Evolutionary conservation across 2,888 invertebrate species (phyloP).

Genomic region (Sinelater perroti): DNA sequence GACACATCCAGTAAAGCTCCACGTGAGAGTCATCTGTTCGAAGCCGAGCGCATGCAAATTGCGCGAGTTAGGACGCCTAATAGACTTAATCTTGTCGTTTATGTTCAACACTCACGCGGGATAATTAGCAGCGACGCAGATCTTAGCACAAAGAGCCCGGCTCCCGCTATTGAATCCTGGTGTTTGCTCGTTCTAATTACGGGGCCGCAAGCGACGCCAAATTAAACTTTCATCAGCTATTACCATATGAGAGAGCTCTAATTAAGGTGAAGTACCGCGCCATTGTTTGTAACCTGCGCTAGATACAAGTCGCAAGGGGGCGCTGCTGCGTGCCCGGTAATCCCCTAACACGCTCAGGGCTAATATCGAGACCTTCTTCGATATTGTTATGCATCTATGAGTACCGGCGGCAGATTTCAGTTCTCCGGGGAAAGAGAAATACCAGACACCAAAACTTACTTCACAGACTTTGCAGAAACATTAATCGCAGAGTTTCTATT

Average conservation of each 20-base stretch:
- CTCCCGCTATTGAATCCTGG: slow-evolving; percentile 58
- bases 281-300: slow-evolving; percentile 51
- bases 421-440: too few relatives aligned
- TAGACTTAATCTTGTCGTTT: slow-evolving; percentile 63
- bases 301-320: slow-evolving; percentile 33
- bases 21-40: slow-evolving; percentile 49
- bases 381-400: too few relatives aligned
- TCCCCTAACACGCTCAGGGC: too few relatives aligned
- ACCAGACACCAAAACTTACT: too few relatives aligned
- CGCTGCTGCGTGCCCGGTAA: too few relatives aligned
- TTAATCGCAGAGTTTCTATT: too few relatives aligned
- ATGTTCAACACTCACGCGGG: slow-evolving; percentile 62
- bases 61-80: slow-evolving; percentile 61
- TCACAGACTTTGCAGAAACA: too few relatives aligned
- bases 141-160: slow-evolving; percentile 54
- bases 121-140: slow-evolving; percentile 60
- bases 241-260: slow-evolving; percentile 62
- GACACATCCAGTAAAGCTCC: slow-evolving; percentile 46
- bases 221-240: slow-evolving; percentile 63
- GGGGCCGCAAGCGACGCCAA: slow-evolving; percentile 61
- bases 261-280: slow-evolving; percentile 59
- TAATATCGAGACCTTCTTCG: too few relatives aligned
- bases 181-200: slow-evolving; percentile 61
- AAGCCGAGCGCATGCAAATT: slow-evolving; percentile 59
- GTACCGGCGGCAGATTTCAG: too few relatives aligned